A percentile compares a stretch with the other conserved stretches of the same genome.
These are phyloP conservation scores for Camponotus fellah DNA, from an alignment of 2,888 invertebrate genomes.

Conservation along the genomic window DNA sequence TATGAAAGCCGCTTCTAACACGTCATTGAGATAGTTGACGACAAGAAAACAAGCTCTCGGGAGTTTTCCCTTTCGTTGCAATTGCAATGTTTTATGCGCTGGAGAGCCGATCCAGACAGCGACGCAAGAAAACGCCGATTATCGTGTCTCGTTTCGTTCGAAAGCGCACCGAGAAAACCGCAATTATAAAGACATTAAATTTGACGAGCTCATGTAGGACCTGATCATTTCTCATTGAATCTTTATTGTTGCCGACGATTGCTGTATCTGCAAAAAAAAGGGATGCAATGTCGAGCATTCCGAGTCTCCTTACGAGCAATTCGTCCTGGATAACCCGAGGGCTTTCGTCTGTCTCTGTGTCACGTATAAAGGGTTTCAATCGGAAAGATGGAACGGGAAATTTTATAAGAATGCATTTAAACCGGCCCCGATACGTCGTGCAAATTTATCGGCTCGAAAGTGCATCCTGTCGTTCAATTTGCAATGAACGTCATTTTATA, in stretches of 20 bases:
- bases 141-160: constrained; percentile 34
- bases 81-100: constrained; percentile 4
- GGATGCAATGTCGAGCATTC: constrained; percentile 12
- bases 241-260: constrained; percentile 64
- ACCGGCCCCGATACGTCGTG: constrained; percentile 5
- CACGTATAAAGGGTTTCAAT: constrained; percentile 28
- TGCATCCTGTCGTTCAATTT: constrained; percentile 23
- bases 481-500: constrained; percentile 11
- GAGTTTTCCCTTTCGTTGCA: constrained; percentile 30
- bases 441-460: constrained; percentile 35
- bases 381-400: constrained; percentile 19
- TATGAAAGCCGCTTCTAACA: constrained; percentile 2
- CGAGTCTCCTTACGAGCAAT: constrained; percentile 26
- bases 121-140: constrained; percentile 49
- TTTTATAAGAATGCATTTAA: constrained; percentile 43
- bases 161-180: constrained; percentile 47
- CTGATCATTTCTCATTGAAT: constrained; percentile 69
- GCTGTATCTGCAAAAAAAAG: constrained; percentile 44
- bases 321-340: constrained; percentile 40
- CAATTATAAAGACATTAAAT: constrained; percentile 79
- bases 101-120: constrained; percentile 21
- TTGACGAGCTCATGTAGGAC: constrained; percentile 54
- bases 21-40: constrained; percentile 46
- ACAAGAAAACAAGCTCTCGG: constrained; percentile 5
- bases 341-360: constrained; percentile 6